These are phyloP conservation scores for Macrosoma leucophasiata DNA, from an alignment of 2,888 invertebrate genomes.

Conservation along the genomic window DNA sequence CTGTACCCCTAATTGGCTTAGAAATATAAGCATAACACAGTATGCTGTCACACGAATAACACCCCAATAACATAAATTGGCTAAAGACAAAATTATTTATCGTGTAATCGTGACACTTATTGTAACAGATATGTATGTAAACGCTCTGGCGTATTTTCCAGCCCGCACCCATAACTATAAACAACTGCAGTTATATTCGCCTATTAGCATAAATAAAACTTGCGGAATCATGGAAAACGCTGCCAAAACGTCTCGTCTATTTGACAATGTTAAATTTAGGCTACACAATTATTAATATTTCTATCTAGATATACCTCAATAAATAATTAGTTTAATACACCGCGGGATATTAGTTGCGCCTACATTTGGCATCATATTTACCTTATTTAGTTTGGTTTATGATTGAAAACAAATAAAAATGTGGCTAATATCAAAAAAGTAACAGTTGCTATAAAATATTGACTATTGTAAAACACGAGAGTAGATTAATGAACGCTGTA, in stretches of 20 bases:
- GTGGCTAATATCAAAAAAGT: constrained; percentile 19
- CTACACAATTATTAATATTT: constrained; percentile 25
- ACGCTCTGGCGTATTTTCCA: constrained; percentile 32
- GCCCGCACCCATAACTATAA: constrained; percentile 11
- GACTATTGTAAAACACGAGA: constrained; percentile 23
- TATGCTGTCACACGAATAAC: constrained; percentile 24
- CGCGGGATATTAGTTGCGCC: constrained; percentile 35
- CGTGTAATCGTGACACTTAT: constrained; percentile 54
- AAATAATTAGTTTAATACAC: constrained; percentile 30
- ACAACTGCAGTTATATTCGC: constrained; percentile 6
- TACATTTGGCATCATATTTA: constrained; percentile 44
- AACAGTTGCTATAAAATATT: constrained; percentile 27
- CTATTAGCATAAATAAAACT: constrained; percentile 10
- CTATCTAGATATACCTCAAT: constrained; percentile 23
- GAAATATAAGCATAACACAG: no score
- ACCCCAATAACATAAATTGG: constrained; percentile 22
- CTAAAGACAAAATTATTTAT: constrained; percentile 36
- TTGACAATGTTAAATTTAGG: constrained; percentile 19
- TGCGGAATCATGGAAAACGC: no score
- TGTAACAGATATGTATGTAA: constrained; percentile 64
- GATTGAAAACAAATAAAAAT: constrained; percentile 21
- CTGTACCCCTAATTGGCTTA: no score
- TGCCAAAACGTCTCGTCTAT: constrained; percentile 28
- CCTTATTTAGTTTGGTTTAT: constrained; percentile 21
- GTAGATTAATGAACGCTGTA: constrained; percentile 6